Base-by-base conservation (phyloP, 37 sponge, comb jelly and placozoan genomes). In the Eunapius fragilis region DNA sequence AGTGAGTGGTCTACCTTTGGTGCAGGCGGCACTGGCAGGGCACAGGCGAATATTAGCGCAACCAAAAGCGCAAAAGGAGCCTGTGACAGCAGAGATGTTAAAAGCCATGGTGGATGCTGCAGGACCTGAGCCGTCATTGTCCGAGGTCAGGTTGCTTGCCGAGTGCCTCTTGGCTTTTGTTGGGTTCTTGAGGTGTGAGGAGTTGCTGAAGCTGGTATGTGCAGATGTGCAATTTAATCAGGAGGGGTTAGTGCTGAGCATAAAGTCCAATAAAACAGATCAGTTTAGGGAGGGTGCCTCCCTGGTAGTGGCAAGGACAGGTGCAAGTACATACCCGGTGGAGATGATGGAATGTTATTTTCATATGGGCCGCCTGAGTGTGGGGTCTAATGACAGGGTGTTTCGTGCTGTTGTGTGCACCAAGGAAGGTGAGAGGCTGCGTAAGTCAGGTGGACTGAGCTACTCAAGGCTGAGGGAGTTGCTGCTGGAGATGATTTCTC, bases 381-480 rank as follows among this genome's bases (percentile, higher is more conserved):
- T 71, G 73, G 17, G 83, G 24, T 82, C 31, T 47, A 69, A 84
- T 14, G 31, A 36, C 37, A 25, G 14, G 23, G 32, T 84, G 76
- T 84, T 84, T 77, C 25, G 85, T 23, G 85, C 77, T 11, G 19
- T 84, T n/a, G 23, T 32, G 17, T 23, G 19, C 34, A 84, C 85
- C 27, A 84, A 84, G 48, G 6, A 74, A 28, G 77, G 85, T 19
- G 31, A 49, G 23, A 31, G 37, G 11, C 69, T 84, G 36, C 34
- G 77, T 24, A 22, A 76, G 31, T 72, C 77, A 31, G 85, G 85
- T 49, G 36, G 77, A 13, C 69, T 75, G 22, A 83, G 82, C 31
- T 81, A 81, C 71, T 69, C 82, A 35, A 81, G 71, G 25, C 48
- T 83, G 25, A 37, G 74, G 26, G 83, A 83, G 74, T 41, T 83